Evolutionary conservation across 2,888 invertebrate species (phyloP).

Genomic region (Cancer borealis): DNA sequence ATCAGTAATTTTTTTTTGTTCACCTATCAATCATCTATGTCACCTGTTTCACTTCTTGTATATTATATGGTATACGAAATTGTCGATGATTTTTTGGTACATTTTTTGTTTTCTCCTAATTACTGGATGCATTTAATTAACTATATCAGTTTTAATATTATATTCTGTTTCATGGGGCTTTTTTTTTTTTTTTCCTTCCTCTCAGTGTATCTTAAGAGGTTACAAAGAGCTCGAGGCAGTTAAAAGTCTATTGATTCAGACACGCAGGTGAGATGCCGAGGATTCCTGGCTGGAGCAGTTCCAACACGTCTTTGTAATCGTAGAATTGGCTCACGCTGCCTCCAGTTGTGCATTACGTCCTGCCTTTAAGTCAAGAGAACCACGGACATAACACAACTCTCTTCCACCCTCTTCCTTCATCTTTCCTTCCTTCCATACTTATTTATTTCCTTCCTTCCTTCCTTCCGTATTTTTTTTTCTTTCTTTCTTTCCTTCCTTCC

Average conservation of each 20-base stretch:
- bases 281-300: not conserved
- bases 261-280: not conserved
- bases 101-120: too few species aligned
- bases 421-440: not conserved
- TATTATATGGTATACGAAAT: too few species aligned
- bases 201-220: not conserved
- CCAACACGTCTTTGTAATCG: not conserved
- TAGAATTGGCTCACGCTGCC: not conserved
- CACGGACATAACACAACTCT: not conserved
- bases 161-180: not conserved
- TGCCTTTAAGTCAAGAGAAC: not conserved
- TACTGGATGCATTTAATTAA: too few species aligned
- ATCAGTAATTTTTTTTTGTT: not conserved
- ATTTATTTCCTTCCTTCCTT: not conserved
- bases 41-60: not conserved
- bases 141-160: too few species aligned
- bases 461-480: not conserved
- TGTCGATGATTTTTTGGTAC: too few species aligned
- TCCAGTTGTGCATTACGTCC: not conserved
- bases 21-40: not conserved
- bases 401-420: not conserved
- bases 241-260: not conserved
- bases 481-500: too few species aligned
- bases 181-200: not conserved
- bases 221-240: not conserved